phyloP scores from a whole-genome alignment of 2,113 vertebrate genomes.

The Bothrops jararaca region DNA sequence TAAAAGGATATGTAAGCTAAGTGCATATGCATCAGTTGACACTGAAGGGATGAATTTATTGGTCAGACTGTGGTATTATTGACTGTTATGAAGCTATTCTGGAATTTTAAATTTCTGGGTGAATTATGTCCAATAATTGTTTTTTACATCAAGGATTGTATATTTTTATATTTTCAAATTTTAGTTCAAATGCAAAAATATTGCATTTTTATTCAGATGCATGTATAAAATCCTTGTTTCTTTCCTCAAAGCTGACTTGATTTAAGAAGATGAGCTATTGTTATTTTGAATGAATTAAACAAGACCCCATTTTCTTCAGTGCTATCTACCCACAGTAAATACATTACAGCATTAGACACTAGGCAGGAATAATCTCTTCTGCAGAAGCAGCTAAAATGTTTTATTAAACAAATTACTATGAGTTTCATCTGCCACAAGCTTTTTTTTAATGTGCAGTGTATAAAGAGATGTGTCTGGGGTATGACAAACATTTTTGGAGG shows the following conservation, averaged over 20 bases:
- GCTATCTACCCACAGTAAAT: background rate
- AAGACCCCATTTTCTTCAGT: background rate
- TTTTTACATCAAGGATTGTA: background rate
- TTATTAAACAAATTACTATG: background rate
- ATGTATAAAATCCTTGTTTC: background rate
- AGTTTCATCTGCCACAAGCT: background rate
- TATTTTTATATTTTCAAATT: background rate
- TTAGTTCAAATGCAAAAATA: no score
- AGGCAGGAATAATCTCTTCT: background rate
- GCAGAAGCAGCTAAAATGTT: background rate
- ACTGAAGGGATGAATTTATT: background rate
- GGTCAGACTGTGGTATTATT: background rate
- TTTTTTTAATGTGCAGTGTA: constrained; percentile 24
- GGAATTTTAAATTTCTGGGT: background rate
- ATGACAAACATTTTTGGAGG: constrained; percentile 31
- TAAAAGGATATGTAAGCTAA: background rate
- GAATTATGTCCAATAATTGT: background rate
- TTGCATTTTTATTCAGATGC: background rate
- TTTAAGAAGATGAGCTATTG: background rate
- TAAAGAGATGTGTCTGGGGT: constrained; percentile 31
- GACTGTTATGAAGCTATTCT: background rate
- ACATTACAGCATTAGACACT: background rate
- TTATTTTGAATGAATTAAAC: background rate
- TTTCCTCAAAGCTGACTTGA: background rate
- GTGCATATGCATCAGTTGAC: background rate